These are phyloP conservation scores for Etheostoma spectabile DNA, from an alignment of 2,113 vertebrate genomes.

Conservation along the genomic window DNA sequence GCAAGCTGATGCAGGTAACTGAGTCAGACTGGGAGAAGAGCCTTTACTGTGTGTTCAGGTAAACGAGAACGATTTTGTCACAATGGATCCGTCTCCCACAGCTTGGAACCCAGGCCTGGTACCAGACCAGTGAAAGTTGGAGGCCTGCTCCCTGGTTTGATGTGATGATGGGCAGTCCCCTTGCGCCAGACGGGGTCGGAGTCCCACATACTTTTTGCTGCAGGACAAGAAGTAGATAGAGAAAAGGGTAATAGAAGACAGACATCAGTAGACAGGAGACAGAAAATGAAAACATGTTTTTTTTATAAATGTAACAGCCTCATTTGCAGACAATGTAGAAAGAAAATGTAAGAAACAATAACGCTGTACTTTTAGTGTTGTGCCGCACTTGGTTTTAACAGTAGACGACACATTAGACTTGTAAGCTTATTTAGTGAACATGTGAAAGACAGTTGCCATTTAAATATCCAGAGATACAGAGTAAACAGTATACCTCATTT, in stretches of 20 bases:
- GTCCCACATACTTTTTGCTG: constrained; percentile 84
- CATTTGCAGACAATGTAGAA: neutral
- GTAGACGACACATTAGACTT: neutral
- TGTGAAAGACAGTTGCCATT: too few relatives aligned
- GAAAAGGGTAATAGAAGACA: neutral
- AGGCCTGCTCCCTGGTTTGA: constrained; percentile 84
- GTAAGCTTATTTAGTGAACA: too few relatives aligned
- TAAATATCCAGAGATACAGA: too few relatives aligned
- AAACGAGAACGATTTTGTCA: constrained; percentile 75
- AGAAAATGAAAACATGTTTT: neutral
- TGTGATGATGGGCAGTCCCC: constrained; percentile 78
- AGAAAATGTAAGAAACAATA: too few relatives aligned
- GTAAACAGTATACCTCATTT: too few relatives aligned
- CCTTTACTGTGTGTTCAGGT: constrained; percentile 48
- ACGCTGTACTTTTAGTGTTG: neutral
- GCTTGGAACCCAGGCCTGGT: constrained; percentile 84
- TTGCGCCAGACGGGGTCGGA: constrained; percentile 80
- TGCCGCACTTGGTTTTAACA: neutral
- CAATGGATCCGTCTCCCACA: constrained; percentile 83
- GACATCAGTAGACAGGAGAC: neutral
- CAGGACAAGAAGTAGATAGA: neutral
- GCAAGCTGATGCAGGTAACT: constrained; percentile 13
- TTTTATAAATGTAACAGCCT: neutral
- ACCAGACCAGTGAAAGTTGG: constrained; percentile 86
- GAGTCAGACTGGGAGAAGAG: neutral